Evolutionary conservation across 2,888 invertebrate genomes (phyloP).

Genomic region (Girardia tigrina): DNA sequence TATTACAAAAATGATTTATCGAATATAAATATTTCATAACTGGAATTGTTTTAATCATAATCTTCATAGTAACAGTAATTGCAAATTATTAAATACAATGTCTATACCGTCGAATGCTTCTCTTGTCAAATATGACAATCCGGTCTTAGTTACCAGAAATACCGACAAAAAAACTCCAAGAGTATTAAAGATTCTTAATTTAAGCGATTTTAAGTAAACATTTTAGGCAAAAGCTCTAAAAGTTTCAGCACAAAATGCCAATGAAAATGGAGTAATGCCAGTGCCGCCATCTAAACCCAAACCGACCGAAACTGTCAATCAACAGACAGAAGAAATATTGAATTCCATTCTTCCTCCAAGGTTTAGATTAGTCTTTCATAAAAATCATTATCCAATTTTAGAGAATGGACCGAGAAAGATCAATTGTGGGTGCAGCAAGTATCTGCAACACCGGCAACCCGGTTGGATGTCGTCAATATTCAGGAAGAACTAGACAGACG

Average conservation of each 20-base stretch:
- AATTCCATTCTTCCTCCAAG: slow-evolving; percentile 78
- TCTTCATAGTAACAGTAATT: too few relatives aligned
- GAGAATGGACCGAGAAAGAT: slow-evolving; percentile 80
- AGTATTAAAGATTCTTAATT: too few relatives aligned
- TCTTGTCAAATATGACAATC: slow-evolving; percentile 79
- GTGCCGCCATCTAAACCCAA: slow-evolving; percentile 44
- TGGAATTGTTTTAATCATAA: too few relatives aligned
- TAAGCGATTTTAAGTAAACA: too few relatives aligned
- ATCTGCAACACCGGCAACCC: slow-evolving; percentile 84
- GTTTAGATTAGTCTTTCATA: slow-evolving; percentile 27
- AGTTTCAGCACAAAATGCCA: slow-evolving; percentile 43
- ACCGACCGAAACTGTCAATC: slow-evolving; percentile 40
- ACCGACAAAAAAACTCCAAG: slow-evolving; percentile 53
- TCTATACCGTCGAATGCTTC: slow-evolving; percentile 67
- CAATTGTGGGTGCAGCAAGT: slow-evolving; percentile 64
- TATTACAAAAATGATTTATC: too few relatives aligned
- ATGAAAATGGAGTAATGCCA: slow-evolving; percentile 45
- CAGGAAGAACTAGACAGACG: slow-evolving; percentile 85
- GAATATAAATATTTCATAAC: too few relatives aligned
- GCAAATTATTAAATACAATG: too few relatives aligned
- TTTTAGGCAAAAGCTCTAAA: slow-evolving; percentile 47
- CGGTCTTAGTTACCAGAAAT: slow-evolving; percentile 68
- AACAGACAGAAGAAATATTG: slow-evolving; percentile 76
- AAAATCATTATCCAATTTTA: too few relatives aligned
- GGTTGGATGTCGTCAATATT: slow-evolving; percentile 82